A percentile compares a stretch with the other conserved stretches of the same genome.
These are phyloP conservation scores for Neelides sp. DNA, from an alignment of 1,140 invertebrate species.

Conservation along the genomic window DNA sequence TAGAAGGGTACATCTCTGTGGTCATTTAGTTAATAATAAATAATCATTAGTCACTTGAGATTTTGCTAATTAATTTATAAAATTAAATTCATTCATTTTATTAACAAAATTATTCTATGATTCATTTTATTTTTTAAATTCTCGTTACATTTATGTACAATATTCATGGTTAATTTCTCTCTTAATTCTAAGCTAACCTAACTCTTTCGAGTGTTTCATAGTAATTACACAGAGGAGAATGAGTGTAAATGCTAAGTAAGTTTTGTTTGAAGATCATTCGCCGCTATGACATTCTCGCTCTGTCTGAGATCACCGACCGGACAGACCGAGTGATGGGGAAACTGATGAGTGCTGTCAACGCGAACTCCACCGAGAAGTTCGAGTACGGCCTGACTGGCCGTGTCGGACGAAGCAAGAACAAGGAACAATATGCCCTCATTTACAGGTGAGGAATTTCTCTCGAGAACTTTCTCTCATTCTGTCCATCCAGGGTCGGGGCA, in stretches of 20 bases:
- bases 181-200: no score
- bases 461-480: background rate
- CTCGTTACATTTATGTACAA: no score
- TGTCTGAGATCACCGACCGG: slow-evolving; percentile 20
- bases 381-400: slow-evolving; percentile 7
- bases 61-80: background rate
- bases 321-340: slow-evolving; percentile 11
- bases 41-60: no score
- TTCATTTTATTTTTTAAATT: background rate
- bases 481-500: slow-evolving; percentile 4
- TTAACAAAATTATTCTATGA: background rate
- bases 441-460: slow-evolving; percentile 7
- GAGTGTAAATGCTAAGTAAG: no score
- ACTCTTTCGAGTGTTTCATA: no score
- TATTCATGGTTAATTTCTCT: no score
- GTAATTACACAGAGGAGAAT: no score
- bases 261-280: slow-evolving; percentile 6
- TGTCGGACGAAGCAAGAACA: slow-evolving; percentile 12
- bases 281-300: slow-evolving; percentile 22
- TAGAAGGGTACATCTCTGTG: no score
- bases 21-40: no score
- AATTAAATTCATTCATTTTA: background rate
- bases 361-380: background rate
- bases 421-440: slow-evolving; percentile 18
- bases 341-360: slow-evolving; percentile 11